Evolutionary conservation across 2,888 invertebrate genomes (phyloP).

Genomic region (Calliopum simillimum): DNA sequence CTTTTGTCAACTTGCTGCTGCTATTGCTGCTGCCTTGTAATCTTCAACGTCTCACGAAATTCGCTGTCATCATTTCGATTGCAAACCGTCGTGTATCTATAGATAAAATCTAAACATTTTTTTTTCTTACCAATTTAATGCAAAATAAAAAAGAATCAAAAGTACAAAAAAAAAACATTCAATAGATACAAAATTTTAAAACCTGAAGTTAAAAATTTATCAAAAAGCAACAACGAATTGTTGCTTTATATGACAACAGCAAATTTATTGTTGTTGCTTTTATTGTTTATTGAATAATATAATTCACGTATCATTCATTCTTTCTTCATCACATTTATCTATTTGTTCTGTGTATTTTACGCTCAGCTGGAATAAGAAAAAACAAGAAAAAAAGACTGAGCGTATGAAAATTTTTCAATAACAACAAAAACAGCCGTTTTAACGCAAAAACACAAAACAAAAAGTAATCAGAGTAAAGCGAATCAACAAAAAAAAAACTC

Average conservation of each 20-base stretch:
- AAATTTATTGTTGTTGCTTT: not conserved
- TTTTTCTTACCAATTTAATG: not conserved
- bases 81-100: slow-evolving; percentile 4
- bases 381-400: not conserved
- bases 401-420: slow-evolving; percentile 4
- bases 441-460: slow-evolving; percentile 7
- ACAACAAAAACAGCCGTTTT: slow-evolving; percentile 18
- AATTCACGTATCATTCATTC: too few species aligned
- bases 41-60: not conserved
- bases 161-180: not conserved
- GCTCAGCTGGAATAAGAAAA: slow-evolving; percentile 24
- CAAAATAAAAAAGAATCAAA: not conserved
- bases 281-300: slow-evolving; percentile 23
- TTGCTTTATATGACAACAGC: not conserved
- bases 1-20: not conserved
- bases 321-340: too few species aligned
- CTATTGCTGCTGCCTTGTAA: not conserved
- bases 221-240: slow-evolving; percentile 7
- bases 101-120: slow-evolving; percentile 6
- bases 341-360: slow-evolving; percentile 7
- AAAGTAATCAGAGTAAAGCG: not conserved
- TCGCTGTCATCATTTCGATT: not conserved
- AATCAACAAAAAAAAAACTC: slow-evolving; percentile 17
- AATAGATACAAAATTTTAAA: slow-evolving; percentile 7
- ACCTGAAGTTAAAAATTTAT: slow-evolving; percentile 12